Evolutionary conservation across 2,797 vertebrate genomes (phyloP).

Genomic region (Xiphorhynchus erythropygius): DNA sequence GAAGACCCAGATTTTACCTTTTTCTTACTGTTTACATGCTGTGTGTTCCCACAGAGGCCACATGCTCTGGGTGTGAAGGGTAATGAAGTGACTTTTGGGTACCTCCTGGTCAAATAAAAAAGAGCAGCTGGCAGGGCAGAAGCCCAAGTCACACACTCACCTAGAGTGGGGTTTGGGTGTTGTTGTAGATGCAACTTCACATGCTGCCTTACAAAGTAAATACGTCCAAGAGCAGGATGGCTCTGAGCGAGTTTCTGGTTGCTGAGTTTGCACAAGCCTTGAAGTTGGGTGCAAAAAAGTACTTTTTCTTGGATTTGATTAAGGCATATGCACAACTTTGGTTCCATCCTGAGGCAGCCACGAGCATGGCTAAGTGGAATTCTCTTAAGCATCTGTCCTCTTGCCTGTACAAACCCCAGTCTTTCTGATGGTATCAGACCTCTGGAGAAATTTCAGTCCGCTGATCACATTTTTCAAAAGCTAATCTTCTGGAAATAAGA

Average conservation of each 20-base stretch:
- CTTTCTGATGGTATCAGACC: not conserved
- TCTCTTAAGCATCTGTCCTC: not conserved
- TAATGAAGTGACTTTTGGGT: not conserved
- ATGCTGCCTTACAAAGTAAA: not conserved
- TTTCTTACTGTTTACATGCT: fast-evolving
- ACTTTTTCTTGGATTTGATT: not conserved
- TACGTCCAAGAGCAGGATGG: fast-evolving
- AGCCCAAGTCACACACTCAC: not conserved
- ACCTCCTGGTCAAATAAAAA: not conserved
- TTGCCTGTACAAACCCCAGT: not conserved
- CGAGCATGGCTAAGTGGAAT: not conserved
- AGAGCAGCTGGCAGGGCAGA: not conserved
- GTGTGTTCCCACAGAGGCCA: fast-evolving
- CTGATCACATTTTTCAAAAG: not conserved
- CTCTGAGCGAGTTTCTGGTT: not conserved
- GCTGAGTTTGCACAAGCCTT: not conserved
- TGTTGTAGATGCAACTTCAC: not conserved
- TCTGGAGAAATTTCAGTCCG: not conserved
- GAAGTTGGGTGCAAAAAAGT: not conserved
- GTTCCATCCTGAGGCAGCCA: not conserved
- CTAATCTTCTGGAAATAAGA: slow-evolving; percentile 36
- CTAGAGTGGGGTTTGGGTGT: not conserved
- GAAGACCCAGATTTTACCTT: not conserved
- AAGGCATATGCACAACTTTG: not conserved
- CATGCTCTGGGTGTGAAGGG: not conserved